These are phyloP conservation scores for Bombus huntii DNA, from an alignment of 1,140 invertebrate species.

Conservation along the genomic window DNA sequence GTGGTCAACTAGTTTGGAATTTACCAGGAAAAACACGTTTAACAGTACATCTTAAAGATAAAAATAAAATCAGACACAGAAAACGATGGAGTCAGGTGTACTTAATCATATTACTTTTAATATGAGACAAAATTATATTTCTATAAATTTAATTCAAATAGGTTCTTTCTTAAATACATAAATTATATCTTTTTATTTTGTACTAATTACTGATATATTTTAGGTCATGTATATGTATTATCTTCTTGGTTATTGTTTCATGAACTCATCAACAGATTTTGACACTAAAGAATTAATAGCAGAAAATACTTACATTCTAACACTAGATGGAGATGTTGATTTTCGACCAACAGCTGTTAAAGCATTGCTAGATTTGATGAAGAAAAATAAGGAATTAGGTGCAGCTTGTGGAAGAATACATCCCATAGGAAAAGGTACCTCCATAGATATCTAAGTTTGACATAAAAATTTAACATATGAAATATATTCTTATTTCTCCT, in stretches of 20 bases:
- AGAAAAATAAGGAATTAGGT: slow-evolving; percentile 93
- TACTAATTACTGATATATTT: slow-evolving; percentile 22
- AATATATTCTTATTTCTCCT: neutral
- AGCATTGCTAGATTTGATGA: slow-evolving; percentile 94
- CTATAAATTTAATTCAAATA: neutral
- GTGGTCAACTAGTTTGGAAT: slow-evolving; percentile 92
- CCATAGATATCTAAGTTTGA: neutral
- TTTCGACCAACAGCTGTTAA: slow-evolving; percentile 94
- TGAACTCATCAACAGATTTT: slow-evolving; percentile 88
- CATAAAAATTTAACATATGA: neutral
- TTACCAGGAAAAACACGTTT: slow-evolving; percentile 94
- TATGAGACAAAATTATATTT: neutral
- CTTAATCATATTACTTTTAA: neutral
- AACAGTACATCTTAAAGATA: slow-evolving; percentile 94
- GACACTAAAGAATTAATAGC: slow-evolving; percentile 89
- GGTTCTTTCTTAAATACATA: neutral
- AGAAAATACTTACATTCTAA: slow-evolving; percentile 94
- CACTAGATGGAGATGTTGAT: slow-evolving; percentile 97
- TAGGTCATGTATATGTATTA: slow-evolving; percentile 98
- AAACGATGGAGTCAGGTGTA: slow-evolving; percentile 89
- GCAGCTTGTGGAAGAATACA: slow-evolving; percentile 97
- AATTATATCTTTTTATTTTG: slow-evolving; percentile 8
- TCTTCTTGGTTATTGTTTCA: slow-evolving; percentile 91
- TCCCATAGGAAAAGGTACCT: slow-evolving; percentile 90
- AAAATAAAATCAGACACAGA: slow-evolving; percentile 92